Conservation (phyloP, 2,888 invertebrate species). For the Taphrorychus bicolor region DNA sequence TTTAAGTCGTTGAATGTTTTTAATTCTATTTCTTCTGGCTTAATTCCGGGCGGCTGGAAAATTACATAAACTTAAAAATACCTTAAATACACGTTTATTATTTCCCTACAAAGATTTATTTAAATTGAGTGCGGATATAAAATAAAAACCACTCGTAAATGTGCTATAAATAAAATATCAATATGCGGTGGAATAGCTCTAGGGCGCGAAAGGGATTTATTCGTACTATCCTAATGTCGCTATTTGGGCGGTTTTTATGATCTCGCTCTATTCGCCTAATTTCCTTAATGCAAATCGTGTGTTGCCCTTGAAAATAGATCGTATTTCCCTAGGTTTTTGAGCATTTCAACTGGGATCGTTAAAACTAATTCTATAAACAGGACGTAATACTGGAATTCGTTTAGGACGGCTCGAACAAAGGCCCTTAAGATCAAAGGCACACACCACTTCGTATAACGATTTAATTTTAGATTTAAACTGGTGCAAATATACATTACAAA, state of each 20-base stretch:
- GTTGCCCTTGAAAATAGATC: background rate
- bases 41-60: background rate
- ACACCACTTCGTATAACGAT: conserved; percentile 34
- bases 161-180: conserved; percentile 15
- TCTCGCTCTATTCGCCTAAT: background rate
- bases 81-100: too few relatives aligned
- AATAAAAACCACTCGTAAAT: conserved; percentile 14
- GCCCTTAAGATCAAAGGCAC: conserved; percentile 28
- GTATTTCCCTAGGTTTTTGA: background rate
- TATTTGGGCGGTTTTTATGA: conserved; percentile 7
- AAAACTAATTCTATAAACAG: conserved; percentile 28
- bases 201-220: conserved; percentile 1
- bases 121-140: conserved; percentile 12
- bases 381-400: conserved; percentile 22
- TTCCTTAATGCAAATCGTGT: background rate
- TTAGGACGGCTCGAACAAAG: conserved; percentile 28
- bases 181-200: conserved; percentile 4
- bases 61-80: too few relatives aligned
- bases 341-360: background rate
- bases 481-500: conserved; percentile 39
- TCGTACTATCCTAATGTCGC: conserved; percentile 7
- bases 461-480: conserved; percentile 38
- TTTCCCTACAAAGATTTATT: conserved; percentile 11
- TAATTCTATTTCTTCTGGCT: background rate
- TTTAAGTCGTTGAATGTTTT: conserved; percentile 3